Conservation (phyloP, 2,113 vertebrate genomes). For the Ranitomeya imitator region DNA sequence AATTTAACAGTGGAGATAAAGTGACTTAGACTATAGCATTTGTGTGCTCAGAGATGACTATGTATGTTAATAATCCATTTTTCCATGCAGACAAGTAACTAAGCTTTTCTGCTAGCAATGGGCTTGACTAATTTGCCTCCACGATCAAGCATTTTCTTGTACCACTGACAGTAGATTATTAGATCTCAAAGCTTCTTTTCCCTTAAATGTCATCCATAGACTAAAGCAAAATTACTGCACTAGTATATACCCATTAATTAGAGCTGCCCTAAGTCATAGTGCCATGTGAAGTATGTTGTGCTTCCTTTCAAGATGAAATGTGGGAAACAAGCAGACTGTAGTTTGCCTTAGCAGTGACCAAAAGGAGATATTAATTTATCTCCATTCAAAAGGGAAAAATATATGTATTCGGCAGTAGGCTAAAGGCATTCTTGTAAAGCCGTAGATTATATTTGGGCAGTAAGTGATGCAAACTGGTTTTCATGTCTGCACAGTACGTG, state of each 20-base stretch:
- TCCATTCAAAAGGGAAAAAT: conserved; percentile 7
- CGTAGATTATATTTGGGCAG: conserved; percentile 29
- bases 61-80: neutral
- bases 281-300: neutral
- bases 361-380: conserved; percentile 32
- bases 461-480: conserved; percentile 45
- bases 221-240: neutral
- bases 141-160: neutral
- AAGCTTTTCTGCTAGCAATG: neutral
- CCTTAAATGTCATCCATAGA: conserved; percentile 11
- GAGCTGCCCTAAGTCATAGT: neutral
- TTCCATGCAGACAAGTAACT: neutral
- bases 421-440: neutral
- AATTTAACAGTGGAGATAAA: neutral
- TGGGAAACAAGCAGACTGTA: neutral
- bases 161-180: neutral
- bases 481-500: conserved; percentile 29
- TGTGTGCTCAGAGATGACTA: neutral
- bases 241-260: conserved; percentile 5
- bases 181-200: neutral
- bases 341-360: neutral
- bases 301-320: conserved; percentile 18
- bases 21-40: neutral
- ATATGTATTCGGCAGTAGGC: neutral
- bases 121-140: neutral